Percentiles rank a stretch among this genome's conserved stretches.
These are phyloP conservation scores for Cetoscarus ocellatus DNA, from an alignment of 2,797 vertebrate species.

Conservation along the genomic window DNA sequence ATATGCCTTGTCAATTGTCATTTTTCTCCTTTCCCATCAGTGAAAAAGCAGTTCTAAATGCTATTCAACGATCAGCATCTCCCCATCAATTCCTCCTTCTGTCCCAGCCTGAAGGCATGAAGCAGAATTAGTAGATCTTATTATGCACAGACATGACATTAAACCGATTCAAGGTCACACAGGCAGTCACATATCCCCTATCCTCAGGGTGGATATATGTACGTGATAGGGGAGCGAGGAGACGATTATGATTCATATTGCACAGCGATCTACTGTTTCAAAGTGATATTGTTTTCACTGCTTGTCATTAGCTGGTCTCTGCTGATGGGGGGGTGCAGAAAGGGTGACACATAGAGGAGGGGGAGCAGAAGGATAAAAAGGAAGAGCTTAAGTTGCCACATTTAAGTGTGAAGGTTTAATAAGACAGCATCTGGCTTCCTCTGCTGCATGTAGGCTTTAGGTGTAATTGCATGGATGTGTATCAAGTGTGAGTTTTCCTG, in stretches of 20 bases:
- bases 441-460: conserved; percentile 25
- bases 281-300: conserved; percentile 49
- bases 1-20: conserved; percentile 15
- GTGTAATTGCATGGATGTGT: not conserved
- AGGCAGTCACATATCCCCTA: conserved; percentile 28
- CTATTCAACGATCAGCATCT: conserved; percentile 15
- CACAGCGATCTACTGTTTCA: conserved; percentile 46
- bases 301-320: conserved; percentile 16
- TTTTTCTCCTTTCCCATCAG: not conserved
- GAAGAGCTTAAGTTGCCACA: conserved; percentile 1
- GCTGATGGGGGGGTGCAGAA: not conserved
- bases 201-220: conserved; percentile 29
- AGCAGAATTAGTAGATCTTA: conserved; percentile 42
- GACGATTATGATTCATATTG: conserved; percentile 42
- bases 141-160: conserved; percentile 60
- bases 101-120: conserved; percentile 17
- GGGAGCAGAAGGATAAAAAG: conserved; percentile 3
- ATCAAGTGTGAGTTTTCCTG: not conserved
- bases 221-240: not conserved
- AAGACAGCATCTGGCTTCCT: conserved; percentile 40
- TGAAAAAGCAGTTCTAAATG: conserved; percentile 19
- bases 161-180: conserved; percentile 61
- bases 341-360: not conserved
- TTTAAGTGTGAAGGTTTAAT: conserved; percentile 37
- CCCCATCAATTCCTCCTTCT: not conserved